Evolutionary conservation across 2,113 vertebrate genomes (phyloP).

Genomic region (Thinocorus orbignyianus): DNA sequence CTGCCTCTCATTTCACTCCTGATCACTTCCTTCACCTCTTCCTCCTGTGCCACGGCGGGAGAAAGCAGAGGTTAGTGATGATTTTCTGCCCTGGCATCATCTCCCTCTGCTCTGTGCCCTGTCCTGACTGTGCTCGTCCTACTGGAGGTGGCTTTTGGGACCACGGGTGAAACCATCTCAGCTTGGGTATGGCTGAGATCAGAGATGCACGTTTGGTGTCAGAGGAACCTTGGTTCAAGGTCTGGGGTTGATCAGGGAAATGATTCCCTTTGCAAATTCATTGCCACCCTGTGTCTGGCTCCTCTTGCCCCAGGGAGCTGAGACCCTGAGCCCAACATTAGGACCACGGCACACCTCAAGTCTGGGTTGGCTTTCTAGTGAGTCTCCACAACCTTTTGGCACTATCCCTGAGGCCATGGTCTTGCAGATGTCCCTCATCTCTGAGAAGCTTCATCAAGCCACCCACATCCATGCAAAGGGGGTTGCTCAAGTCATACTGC

Average conservation of each 20-base stretch:
- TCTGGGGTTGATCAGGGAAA: neutral
- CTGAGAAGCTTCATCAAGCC: neutral
- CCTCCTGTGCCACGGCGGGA: conserved; percentile 59
- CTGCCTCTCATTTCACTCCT: conserved; percentile 78
- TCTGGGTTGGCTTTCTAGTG: neutral
- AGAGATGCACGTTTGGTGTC: neutral
- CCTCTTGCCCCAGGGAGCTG: neutral
- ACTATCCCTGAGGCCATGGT: neutral
- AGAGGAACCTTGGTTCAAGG: neutral
- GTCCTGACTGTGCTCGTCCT: neutral
- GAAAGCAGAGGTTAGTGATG: neutral
- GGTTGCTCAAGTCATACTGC: neutral
- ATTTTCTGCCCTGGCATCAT: rapidly evolving
- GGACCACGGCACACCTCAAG: neutral
- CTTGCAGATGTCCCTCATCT: neutral
- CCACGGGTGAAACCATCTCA: neutral
- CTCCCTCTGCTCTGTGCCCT: neutral
- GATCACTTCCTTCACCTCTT: conserved; percentile 84
- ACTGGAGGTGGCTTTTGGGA: neutral
- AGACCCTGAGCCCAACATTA: neutral
- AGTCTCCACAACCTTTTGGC: neutral
- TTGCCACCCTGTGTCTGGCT: neutral
- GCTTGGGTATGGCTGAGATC: neutral
- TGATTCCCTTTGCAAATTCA: neutral
- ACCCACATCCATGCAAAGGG: neutral